Conservation (phyloP, 1,140 invertebrate species). For the Hypothenemus hampei region DNA sequence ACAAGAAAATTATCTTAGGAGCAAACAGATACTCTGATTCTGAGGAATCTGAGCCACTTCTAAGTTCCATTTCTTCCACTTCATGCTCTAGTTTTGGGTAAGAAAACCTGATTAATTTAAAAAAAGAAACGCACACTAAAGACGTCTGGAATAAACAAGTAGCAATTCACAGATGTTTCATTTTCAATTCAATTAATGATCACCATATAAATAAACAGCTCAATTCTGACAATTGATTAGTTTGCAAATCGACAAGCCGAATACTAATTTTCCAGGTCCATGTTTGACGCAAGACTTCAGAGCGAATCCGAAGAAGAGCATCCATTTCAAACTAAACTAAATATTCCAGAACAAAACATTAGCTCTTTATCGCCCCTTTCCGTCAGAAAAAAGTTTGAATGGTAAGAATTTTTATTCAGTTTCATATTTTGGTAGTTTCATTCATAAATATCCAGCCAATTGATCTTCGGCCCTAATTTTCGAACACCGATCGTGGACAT, state of each 20-base stretch:
- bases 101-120: no score
- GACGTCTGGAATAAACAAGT: no score
- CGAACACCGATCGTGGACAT: slow-evolving; percentile 4
- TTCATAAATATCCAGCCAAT: slow-evolving; percentile 5
- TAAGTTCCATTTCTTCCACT: slow-evolving; percentile 32
- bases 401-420: slow-evolving; percentile 3
- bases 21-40: slow-evolving; percentile 31
- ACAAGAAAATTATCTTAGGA: slow-evolving; percentile 32
- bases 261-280: not conserved
- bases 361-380: not conserved
- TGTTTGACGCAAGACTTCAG: not conserved
- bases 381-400: slow-evolving; percentile 1
- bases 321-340: not conserved
- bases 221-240: no score
- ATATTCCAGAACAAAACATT: not conserved
- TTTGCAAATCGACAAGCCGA: no score
- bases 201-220: no score
- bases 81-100: slow-evolving; percentile 32
- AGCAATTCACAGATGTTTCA: no score
- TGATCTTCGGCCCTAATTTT: slow-evolving; percentile 1
- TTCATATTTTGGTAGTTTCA: not conserved
- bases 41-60: slow-evolving; percentile 36
- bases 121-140: no score
- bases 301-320: slow-evolving; percentile 7
- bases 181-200: no score